Percentiles rank a stretch among this genome's conserved stretches.
Evolutionary conservation across 2,797 vertebrate genomes (phyloP).

Genomic region (Chaetodon trifasciatus): DNA sequence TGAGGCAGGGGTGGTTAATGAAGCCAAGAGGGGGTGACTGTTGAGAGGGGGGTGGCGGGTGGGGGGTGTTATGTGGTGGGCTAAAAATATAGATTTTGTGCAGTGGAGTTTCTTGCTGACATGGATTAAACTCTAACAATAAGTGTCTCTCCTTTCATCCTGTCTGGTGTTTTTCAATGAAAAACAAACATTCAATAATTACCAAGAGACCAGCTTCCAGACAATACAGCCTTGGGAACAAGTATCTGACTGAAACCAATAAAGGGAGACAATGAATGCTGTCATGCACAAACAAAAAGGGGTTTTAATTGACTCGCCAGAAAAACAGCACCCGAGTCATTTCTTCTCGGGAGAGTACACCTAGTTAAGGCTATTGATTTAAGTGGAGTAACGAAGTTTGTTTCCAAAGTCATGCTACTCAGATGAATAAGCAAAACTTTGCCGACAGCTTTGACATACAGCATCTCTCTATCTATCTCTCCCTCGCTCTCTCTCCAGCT

Average conservation of each 20-base stretch:
- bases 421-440: conserved; percentile 27
- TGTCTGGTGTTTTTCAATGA: conserved; percentile 22
- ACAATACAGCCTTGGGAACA: conserved; percentile 14
- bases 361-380: conserved; percentile 39
- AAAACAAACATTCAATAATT: conserved; percentile 53
- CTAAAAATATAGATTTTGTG: conserved; percentile 67
- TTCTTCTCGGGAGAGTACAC: conserved; percentile 18
- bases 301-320: conserved; percentile 36
- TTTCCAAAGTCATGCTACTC: conserved; percentile 26
- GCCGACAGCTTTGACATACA: conserved; percentile 36
- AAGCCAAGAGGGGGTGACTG: conserved; percentile 51
- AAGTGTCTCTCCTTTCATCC: conserved; percentile 27
- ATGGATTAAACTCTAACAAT: conserved; percentile 34
- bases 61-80: conserved; percentile 21
- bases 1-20: conserved; percentile 60
- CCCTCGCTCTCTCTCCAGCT: conserved; percentile 33
- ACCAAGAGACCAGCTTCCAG: conserved; percentile 26
- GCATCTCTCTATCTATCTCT: conserved; percentile 15
- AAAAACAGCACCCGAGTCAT: neutral
- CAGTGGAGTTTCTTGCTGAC: conserved; percentile 27
- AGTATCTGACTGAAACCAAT: conserved; percentile 51
- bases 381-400: conserved; percentile 19
- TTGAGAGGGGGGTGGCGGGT: neutral
- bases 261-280: conserved; percentile 58
- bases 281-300: conserved; percentile 30